Conservation (phyloP, 1,140 invertebrate species). For the Micrasema longulum region DNA sequence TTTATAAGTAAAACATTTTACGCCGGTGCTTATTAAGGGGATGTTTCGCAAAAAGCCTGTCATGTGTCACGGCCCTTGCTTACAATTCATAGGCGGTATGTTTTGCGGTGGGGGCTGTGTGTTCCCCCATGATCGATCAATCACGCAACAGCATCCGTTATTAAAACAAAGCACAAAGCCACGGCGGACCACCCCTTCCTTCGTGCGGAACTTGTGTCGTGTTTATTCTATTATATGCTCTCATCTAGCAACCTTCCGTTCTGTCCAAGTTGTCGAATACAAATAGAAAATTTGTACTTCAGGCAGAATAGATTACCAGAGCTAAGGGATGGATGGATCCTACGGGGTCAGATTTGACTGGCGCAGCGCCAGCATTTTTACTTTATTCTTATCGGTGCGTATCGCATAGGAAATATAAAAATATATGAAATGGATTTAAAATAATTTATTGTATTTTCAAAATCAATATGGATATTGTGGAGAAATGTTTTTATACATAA, state of each 20-base stretch:
- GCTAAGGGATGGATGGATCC: no score
- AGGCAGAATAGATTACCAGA: no score
- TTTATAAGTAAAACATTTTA: no score
- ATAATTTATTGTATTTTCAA: no score
- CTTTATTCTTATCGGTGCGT: no score
- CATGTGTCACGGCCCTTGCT: constrained; percentile 31
- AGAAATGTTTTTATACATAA: no score
- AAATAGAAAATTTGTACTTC: not conserved
- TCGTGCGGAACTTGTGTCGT: constrained; percentile 1
- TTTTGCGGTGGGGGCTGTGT: not conserved
- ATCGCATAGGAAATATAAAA: no score
- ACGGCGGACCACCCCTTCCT: constrained; percentile 14
- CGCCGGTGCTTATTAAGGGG: constrained; percentile 8
- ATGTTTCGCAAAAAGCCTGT: constrained; percentile 33
- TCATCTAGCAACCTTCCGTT: not conserved
- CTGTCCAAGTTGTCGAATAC: constrained; percentile 6
- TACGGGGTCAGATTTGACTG: no score
- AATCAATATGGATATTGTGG: no score
- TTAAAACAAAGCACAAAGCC: constrained; percentile 37
- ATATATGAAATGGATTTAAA: no score
- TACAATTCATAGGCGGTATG: constrained; percentile 30
- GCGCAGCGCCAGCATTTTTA: no score
- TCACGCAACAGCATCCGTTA: constrained; percentile 34
- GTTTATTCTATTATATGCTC: constrained; percentile 3
- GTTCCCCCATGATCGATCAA: constrained; percentile 30